These are phyloP conservation scores for Tachysurus fulvidraco DNA, from an alignment of 2,113 vertebrate species.

Conservation along the genomic window DNA sequence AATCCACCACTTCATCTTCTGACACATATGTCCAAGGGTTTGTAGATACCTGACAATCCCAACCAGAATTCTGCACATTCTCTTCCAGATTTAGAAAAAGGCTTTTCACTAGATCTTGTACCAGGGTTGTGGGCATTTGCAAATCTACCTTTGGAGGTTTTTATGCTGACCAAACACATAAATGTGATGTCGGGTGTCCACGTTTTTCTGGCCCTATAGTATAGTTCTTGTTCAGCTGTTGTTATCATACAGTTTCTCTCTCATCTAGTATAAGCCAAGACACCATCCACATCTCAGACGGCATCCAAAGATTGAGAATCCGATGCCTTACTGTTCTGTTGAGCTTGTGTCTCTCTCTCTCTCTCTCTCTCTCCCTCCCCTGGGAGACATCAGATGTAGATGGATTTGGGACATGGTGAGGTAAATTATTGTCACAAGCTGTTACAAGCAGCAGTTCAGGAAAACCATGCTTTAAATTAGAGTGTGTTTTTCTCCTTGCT, in stretches of 20 bases:
- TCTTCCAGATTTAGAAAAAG: no score
- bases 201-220: neutral
- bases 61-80: no score
- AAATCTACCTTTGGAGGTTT: neutral
- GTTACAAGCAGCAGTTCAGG: neutral
- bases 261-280: neutral
- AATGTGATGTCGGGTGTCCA: neutral
- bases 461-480: neutral
- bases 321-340: neutral
- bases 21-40: no score
- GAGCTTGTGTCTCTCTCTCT: no score
- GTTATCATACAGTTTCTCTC: neutral
- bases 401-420: neutral
- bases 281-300: neutral
- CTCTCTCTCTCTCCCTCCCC: no score
- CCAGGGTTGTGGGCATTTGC: no score
- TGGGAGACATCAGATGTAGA: no score
- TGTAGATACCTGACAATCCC: no score
- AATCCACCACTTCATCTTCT: no score
- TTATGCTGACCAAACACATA: neutral
- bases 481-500: constrained; percentile 28
- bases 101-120: no score
- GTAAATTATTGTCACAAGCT: neutral
- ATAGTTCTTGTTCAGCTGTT: neutral
- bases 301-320: neutral